Percentiles rank a stretch among this genome's conserved stretches.
Evolutionary conservation across 2,888 invertebrate species (phyloP).

Genomic region (Cinara cedri): DNA sequence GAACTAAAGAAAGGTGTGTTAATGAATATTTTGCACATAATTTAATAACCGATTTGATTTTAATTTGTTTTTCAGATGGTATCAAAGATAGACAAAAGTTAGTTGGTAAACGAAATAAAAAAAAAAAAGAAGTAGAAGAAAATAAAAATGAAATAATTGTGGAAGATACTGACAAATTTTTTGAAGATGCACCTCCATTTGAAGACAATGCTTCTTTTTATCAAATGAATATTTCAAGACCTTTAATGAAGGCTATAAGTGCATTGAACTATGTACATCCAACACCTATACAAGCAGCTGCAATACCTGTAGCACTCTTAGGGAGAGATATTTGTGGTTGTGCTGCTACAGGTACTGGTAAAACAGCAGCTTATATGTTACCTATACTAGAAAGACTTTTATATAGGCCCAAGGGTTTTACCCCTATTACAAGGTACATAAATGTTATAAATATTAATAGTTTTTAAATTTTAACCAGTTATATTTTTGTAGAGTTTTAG

Average conservation of each 20-base stretch:
- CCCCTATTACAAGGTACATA: slow-evolving; percentile 62
- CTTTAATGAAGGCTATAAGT: slow-evolving; percentile 88
- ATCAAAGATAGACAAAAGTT: slow-evolving; percentile 73
- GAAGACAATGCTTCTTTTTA: slow-evolving; percentile 78
- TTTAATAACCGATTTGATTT: background rate
- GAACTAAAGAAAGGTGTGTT: slow-evolving; percentile 70
- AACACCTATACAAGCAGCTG: slow-evolving; percentile 95
- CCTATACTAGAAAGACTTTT: slow-evolving; percentile 93
- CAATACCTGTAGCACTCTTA: slow-evolving; percentile 90
- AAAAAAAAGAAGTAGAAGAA: slow-evolving; percentile 65
- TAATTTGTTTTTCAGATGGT: slow-evolving; percentile 65
- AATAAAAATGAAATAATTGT: slow-evolving; percentile 64
- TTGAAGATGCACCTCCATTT: slow-evolving; percentile 71
- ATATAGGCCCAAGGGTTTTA: slow-evolving; percentile 77
- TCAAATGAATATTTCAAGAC: slow-evolving; percentile 95
- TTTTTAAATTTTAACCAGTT: slow-evolving; percentile 13
- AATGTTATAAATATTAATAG: background rate
- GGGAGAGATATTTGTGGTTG: slow-evolving; percentile 97
- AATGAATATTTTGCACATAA: background rate
- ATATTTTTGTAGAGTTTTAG: slow-evolving; percentile 72
- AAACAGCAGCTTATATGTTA: slow-evolving; percentile 98
- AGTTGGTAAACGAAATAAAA: slow-evolving; percentile 64
- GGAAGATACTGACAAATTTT: slow-evolving; percentile 63
- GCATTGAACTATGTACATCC: slow-evolving; percentile 89
- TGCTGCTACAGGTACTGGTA: slow-evolving; percentile 97